A percentile compares a stretch with the other conserved stretches of the same genome.
Conservation (phyloP, 2,888 invertebrate genomes). For the Idaea aversata region DNA sequence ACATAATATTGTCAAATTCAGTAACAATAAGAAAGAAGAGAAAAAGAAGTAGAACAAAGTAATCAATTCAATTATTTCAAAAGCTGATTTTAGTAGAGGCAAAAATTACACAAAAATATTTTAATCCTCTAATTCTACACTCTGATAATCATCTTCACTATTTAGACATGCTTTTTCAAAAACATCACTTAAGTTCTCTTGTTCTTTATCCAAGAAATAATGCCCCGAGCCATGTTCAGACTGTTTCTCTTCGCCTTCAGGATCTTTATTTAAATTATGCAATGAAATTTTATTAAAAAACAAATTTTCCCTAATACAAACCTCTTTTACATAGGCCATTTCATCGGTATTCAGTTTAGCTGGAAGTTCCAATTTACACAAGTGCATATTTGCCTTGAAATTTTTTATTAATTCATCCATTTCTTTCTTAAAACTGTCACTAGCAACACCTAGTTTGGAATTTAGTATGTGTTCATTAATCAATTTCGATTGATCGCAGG, state of each 20-base stretch:
- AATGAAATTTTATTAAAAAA: conserved; percentile 52
- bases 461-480: conserved; percentile 32
- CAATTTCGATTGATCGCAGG: conserved; percentile 50
- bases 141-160: neutral
- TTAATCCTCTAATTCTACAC: neutral
- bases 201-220: conserved; percentile 8
- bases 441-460: conserved; percentile 38
- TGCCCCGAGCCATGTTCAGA: neutral
- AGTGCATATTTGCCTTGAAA: conserved; percentile 63
- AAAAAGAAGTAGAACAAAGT: no score
- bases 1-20: neutral
- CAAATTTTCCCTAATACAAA: conserved; percentile 70
- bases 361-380: conserved; percentile 73
- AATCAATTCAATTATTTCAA: no score
- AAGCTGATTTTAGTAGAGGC: neutral
- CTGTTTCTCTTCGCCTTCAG: conserved; percentile 4
- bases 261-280: conserved; percentile 9
- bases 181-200: conserved; percentile 1
- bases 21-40: neutral
- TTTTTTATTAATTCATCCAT: conserved; percentile 67
- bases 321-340: conserved; percentile 65
- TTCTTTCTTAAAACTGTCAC: conserved; percentile 62
- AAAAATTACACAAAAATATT: neutral
- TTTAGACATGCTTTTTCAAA: neutral
- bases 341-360: conserved; percentile 66